A percentile compares a stretch with the other conserved stretches of the same genome.
These are phyloP conservation scores for Haliclona indistincta DNA, from an alignment of 37 sponge, comb jelly and placozoan genomes.

Conservation along the genomic window DNA sequence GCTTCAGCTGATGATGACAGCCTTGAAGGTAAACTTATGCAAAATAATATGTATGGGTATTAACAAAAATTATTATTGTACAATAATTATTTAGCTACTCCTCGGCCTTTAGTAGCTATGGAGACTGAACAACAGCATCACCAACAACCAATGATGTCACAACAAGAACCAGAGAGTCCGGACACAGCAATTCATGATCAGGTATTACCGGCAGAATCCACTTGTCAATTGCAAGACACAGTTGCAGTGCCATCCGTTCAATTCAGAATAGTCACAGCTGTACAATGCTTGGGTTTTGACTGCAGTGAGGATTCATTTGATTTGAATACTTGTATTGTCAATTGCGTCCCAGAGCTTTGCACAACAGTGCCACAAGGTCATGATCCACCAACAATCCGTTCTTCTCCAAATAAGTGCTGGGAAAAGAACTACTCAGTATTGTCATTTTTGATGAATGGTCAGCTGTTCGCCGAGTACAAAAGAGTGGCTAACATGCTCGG, in stretches of 20 bases:
- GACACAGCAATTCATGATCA: too few relatives aligned
- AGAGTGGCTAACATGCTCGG: not conserved
- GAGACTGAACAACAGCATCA: too few relatives aligned
- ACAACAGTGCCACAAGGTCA: not conserved
- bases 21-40: too few relatives aligned
- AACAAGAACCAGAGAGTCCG: too few relatives aligned
- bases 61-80: too few relatives aligned
- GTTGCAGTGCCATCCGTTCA: not conserved
- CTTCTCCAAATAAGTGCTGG: slow-evolving; percentile 16
- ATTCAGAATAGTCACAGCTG: not conserved
- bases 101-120: too few relatives aligned
- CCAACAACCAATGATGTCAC: too few relatives aligned
- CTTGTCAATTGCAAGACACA: too few relatives aligned
- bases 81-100: too few relatives aligned
- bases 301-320: not conserved
- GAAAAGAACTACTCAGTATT: slow-evolving; percentile 7
- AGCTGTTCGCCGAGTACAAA: not conserved
- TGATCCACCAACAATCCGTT: slow-evolving; percentile 1
- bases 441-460: slow-evolving; percentile 22
- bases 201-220: too few relatives aligned
- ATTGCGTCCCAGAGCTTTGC: slow-evolving; percentile 1
- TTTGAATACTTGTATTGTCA: not conserved
- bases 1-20: too few relatives aligned
- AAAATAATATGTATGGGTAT: too few relatives aligned
- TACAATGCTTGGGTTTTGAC: not conserved